Evolutionary conservation across 2,113 vertebrate genomes (phyloP).

Genomic region (Siphamia tubifer): DNA sequence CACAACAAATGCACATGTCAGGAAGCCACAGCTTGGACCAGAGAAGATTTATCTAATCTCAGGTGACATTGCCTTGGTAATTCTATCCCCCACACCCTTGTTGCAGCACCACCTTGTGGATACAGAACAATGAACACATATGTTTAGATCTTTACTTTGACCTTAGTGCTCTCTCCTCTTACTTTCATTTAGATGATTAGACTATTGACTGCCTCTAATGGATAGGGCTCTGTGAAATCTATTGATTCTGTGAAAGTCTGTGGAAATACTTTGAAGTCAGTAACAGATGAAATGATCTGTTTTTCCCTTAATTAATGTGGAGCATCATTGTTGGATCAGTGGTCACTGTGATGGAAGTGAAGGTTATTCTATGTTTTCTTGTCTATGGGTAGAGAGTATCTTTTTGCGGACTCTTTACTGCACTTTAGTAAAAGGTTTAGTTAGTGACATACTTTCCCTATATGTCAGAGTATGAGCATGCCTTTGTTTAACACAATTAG

Average conservation of each 20-base stretch:
- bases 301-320: background rate
- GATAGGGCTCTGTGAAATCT: slow-evolving; percentile 7
- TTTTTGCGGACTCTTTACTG: background rate
- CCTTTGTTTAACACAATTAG: slow-evolving; percentile 53
- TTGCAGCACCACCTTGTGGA: slow-evolving; percentile 49
- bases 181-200: slow-evolving; percentile 6
- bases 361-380: background rate
- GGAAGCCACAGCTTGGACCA: slow-evolving; percentile 68
- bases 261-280: slow-evolving; percentile 3
- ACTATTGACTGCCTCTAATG: background rate
- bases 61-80: slow-evolving; percentile 72
- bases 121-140: background rate
- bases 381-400: background rate
- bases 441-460: slow-evolving; percentile 19
- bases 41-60: slow-evolving; percentile 75
- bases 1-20: slow-evolving; percentile 44
- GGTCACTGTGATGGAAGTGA: background rate
- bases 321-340: background rate
- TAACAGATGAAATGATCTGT: background rate
- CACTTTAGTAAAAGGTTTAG: background rate
- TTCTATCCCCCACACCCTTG: background rate
- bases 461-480: slow-evolving; percentile 8
- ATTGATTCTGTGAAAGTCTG: too few species aligned
- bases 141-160: background rate
- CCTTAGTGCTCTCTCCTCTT: background rate